Evolutionary conservation across 2,888 invertebrate genomes (phyloP), one percentile per base, ranked within the genome.

Genomic region (Machimus rusticus): DNA sequence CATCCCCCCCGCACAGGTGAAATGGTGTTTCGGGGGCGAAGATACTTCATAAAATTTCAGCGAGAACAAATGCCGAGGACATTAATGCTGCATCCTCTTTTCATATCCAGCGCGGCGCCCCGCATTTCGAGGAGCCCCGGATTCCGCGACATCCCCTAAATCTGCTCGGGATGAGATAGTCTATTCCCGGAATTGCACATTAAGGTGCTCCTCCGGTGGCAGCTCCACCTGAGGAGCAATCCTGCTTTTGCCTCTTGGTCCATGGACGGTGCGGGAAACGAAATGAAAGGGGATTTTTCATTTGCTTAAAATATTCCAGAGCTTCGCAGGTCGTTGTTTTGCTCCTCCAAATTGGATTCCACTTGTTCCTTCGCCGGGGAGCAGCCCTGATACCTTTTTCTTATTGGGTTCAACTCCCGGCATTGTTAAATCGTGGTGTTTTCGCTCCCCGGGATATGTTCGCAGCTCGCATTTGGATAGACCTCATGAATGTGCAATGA

Each of bases 261-360:
- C 66, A 66, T 28, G n/a, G 66, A 19, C 39, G 9, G 66, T n/a
- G n/a, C n/a, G 23, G 2, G 31, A 2, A 19, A 12, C 12, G 39
- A 39, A 12, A 39, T 8, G 39, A 39, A 39, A 39, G 39, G 14
- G 51, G 51, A 51, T 46, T 79, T 79, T 79, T 79, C 79, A 79
- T 79, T 79, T 79, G 79, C 79, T 79, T 79, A 79, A 79, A 79
- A 79, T 79, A 79, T 79, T 79, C 79, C 51, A 79, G 51, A 51
- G 51, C 16, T 51, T 79, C 79, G 51, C 51, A 51, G 79, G 31
- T 51, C 79, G 51, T 79, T 79, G 79, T 79, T 79, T 51, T 79
- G 23, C 79, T 79, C 28, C 14, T 51, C 23, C 28, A 79, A 79
- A 79, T 79, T 51, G 39, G 51, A 79, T 79, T 79, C 79, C 51